Percentiles rank a stretch among this genome's conserved stretches.
These are phyloP conservation scores for Alsophila aescularia DNA, from an alignment of 2,888 invertebrate species.

Conservation along the genomic window DNA sequence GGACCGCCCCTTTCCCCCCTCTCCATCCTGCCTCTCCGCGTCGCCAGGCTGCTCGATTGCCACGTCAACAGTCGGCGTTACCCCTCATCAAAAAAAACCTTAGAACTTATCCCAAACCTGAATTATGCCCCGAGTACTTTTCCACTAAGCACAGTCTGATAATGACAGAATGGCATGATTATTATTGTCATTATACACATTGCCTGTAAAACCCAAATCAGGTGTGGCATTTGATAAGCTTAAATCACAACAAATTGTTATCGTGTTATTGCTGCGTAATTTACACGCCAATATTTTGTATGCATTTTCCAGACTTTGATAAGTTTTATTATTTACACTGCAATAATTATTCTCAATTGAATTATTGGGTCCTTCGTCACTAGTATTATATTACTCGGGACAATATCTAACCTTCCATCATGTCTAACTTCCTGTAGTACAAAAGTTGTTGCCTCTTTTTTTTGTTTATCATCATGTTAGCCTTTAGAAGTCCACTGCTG, in stretches of 20 bases:
- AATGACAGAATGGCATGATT: not conserved
- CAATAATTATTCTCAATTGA: slow-evolving; percentile 5
- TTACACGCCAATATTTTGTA: slow-evolving; percentile 21
- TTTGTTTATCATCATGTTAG: too few relatives aligned
- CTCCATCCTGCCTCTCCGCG: too few relatives aligned
- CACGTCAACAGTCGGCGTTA: too few relatives aligned
- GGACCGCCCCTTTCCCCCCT: too few relatives aligned
- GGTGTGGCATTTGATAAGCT: slow-evolving; percentile 29
- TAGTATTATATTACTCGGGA: not conserved
- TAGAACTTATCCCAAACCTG: too few relatives aligned
- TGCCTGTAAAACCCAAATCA: slow-evolving; percentile 19
- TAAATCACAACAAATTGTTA: slow-evolving; percentile 37
- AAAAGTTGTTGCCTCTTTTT: too few relatives aligned
- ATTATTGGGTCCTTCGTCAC: slow-evolving; percentile 11
- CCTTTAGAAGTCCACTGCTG: too few relatives aligned
- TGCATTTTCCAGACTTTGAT: slow-evolving; percentile 24
- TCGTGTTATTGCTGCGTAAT: slow-evolving; percentile 35
- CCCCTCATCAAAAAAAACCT: too few relatives aligned
- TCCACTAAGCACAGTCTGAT: not conserved
- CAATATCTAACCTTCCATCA: too few relatives aligned
- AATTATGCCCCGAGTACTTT: not conserved
- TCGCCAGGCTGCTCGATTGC: too few relatives aligned
- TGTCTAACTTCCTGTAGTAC: too few relatives aligned
- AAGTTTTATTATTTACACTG: slow-evolving; percentile 26
- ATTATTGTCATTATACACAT: not conserved